Percentiles rank a stretch among this genome's conserved stretches.
phyloP scores from a whole-genome alignment of 2,113 vertebrate genomes.

The Setophaga coronata region DNA sequence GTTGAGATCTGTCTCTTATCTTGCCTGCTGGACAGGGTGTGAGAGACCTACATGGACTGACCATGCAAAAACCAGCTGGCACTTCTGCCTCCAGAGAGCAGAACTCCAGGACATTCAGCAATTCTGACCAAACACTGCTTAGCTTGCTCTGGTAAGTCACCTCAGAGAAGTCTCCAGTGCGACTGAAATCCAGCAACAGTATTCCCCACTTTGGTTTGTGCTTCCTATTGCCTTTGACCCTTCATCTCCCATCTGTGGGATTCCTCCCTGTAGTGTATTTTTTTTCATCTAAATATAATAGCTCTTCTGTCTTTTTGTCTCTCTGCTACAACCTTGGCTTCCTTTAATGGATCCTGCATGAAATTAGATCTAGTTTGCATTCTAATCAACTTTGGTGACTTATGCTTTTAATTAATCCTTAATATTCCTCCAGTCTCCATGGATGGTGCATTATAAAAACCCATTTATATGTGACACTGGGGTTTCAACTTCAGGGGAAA shows the following conservation, averaged over 20 bases:
- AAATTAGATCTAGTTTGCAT: slow-evolving; percentile 12
- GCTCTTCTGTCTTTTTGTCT: slow-evolving; percentile 5
- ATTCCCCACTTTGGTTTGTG: not conserved
- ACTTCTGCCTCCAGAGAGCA: not conserved
- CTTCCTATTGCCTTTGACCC: not conserved
- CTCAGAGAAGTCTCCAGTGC: not conserved
- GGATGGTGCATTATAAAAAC: not conserved
- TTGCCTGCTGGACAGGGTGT: not conserved
- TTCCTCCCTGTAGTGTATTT: not conserved
- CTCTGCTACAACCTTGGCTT: not conserved
- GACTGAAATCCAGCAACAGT: not conserved
- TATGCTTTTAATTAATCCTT: slow-evolving; percentile 32
- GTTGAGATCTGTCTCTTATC: not conserved
- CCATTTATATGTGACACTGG: not conserved
- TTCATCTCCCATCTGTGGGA: not conserved
- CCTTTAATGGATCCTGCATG: not conserved
- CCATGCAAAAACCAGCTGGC: not conserved
- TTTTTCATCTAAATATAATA: slow-evolving; percentile 14
- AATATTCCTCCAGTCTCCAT: not conserved
- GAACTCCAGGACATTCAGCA: not conserved
- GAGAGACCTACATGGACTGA: not conserved
- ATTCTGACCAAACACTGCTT: not conserved
- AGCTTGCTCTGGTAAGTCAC: not conserved
- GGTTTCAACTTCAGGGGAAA: not conserved
- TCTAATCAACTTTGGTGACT: slow-evolving; percentile 17